Base-by-base conservation (phyloP, 2,113 vertebrate genomes). In the Potamarius usumacintae region DNA sequence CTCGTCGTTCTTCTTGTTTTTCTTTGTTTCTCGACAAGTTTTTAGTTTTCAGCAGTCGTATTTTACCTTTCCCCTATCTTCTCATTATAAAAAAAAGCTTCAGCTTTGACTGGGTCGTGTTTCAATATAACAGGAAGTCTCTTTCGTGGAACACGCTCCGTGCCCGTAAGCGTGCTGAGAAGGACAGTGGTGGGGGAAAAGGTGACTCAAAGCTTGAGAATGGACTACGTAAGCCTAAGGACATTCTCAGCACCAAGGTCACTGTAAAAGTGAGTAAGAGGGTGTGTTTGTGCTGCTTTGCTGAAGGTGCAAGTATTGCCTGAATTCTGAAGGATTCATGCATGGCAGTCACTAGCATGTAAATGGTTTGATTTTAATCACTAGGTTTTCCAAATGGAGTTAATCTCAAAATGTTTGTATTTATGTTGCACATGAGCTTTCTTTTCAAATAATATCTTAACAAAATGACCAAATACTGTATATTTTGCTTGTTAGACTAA, bases 81-180 rank as follows among this genome's bases (percentile, higher is more conserved):
- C 81, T 76, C 84, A 84, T 88, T 90, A 57, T 88, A 62, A 0
- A 74, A 76, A 76, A 86, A 42, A 42, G 86, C 81, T 89, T 82
- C 50, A 86, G 87, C 81, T 90, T 89, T 90, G 89, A 94, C 89
- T 91, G 91, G 88, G 92, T 91, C 94, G 88, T 99, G 96, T 98
- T 96, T 96, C 97, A 95, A 95, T 97, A 96, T 94, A 96, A 97
- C 98, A 99, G 98, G 98, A 99, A 99, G 96, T 99, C 98, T 95
- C 96, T 98, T 93, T 99, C 98, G 84, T 99, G 98, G 98, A 99
- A 99, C 94, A 99, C 98, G 85, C 97, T 99, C 94, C 98, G 97
- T 87, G 97, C 98, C 94, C 97, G 98, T 97, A 99, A 99, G 95
- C 96, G 97, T 93, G 97, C 96, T 5, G 97, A 98, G 94, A 97